Percentiles rank a stretch among this genome's conserved stretches.
phyloP scores from a whole-genome alignment of 2,113 vertebrate species.

The Cathartes aura region DNA sequence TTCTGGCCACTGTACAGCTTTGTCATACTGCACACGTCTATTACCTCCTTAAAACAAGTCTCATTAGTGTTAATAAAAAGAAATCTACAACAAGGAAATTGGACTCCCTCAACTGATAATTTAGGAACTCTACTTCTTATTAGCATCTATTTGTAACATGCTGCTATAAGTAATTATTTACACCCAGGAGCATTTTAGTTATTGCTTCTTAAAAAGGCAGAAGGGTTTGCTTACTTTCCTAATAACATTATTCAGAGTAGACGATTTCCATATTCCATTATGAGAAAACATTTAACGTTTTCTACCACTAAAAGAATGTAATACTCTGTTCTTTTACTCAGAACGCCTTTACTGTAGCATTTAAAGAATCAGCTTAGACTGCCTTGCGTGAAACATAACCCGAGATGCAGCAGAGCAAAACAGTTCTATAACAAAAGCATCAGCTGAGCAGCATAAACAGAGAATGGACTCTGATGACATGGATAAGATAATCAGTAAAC shows the following conservation, averaged over 20 bases:
- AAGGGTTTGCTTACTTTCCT: neutral
- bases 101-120: slow-evolving; percentile 29
- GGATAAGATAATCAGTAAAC: neutral
- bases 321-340: neutral
- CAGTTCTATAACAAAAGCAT: neutral
- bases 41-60: neutral
- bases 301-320: neutral
- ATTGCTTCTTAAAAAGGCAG: neutral
- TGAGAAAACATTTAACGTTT: neutral
- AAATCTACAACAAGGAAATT: slow-evolving; percentile 49
- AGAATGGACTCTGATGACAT: neutral
- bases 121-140: slow-evolving; percentile 1
- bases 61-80: slow-evolving; percentile 34
- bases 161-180: slow-evolving; percentile 49
- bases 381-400: neutral
- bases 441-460: neutral
- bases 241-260: neutral
- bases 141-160: slow-evolving; percentile 49
- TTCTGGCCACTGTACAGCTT: neutral
- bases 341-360: neutral
- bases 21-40: neutral
- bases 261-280: neutral
- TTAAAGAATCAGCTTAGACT: neutral
- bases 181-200: neutral
- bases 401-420: neutral